Evolutionary conservation across 2,113 vertebrate genomes (phyloP), one percentile per base, ranked within the genome.

Genomic region (zebrafish (Danio rerio)): DNA sequence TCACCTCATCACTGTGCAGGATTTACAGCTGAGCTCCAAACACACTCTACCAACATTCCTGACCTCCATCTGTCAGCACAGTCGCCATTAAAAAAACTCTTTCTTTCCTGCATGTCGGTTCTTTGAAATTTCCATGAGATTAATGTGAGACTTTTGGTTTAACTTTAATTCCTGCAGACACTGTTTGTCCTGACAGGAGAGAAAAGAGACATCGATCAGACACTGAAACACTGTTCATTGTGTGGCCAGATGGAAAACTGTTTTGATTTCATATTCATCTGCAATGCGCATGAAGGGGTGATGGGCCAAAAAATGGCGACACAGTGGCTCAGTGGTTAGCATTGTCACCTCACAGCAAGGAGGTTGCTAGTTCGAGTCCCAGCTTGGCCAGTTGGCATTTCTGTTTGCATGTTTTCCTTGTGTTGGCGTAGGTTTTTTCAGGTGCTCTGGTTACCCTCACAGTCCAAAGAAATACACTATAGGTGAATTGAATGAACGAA

Each of bases 51-150:
- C 49, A 76, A 81, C 52, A 63, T 16, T 71, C 49, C 10, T 43
- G 31, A 55, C 45, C 66, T 45, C 66, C 62, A 71, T 59, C 78
- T 70, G 63, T 63, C 59, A 61, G 50, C 15, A 5, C 58, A 73
- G 42, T 18, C 18, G 49, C 16, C 43, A 20, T 74, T n/a, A 53
- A 20, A 9, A 40, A 15, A 12, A 43, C 40, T 10, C 18, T 66
- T 66, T 66, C n/a, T 68, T 68, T 43, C 13, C 9, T 16, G 42
- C 11, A n/a, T 40, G 4, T 52, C 58, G 65, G 52, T 40, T 0
- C 3, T 20, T 59, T 50, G 6, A 31, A 40, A 21, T 31, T 47
- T 59, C 55, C 12, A 8, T 5, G 40, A 20, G 55, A 75, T 75
- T 10, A 75, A 45, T 75, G 0, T 55, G 15, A 58, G 56, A 43